Conservation (phyloP, 2,888 invertebrate genomes). For the Chelonus formosanus region DNA sequence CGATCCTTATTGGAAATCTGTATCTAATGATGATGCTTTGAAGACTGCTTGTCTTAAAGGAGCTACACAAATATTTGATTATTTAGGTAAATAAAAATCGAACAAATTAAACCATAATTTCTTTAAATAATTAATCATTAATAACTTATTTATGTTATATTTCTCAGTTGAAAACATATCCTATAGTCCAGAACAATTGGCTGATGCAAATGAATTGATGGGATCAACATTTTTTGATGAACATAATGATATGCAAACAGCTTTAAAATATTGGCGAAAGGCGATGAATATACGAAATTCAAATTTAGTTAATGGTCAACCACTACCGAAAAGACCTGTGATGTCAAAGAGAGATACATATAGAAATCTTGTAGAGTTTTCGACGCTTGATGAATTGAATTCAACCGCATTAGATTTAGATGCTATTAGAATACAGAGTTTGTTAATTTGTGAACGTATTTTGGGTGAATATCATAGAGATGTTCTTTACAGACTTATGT, state of each 20-base stretch:
- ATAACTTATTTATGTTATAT: background rate
- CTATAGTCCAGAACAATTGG: conserved; percentile 75
- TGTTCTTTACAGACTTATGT: conserved; percentile 81
- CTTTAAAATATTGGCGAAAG: conserved; percentile 80
- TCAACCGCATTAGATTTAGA: conserved; percentile 82
- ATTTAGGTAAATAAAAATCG: conserved; percentile 67
- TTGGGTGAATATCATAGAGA: conserved; percentile 88
- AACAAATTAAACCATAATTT: too few relatives aligned
- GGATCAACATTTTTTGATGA: conserved; percentile 90
- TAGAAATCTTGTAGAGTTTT: conserved; percentile 78
- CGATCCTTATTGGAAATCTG: conserved; percentile 77
- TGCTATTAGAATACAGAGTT: conserved; percentile 84
- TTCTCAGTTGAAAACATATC: conserved; percentile 62
- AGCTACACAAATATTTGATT: conserved; percentile 76
- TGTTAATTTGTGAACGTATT: conserved; percentile 88
- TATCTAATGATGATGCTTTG: conserved; percentile 88
- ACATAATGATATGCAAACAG: conserved; percentile 78
- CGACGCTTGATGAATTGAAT: conserved; percentile 75
- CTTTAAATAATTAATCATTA: background rate
- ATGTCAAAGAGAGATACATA: conserved; percentile 72
- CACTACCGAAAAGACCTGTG: conserved; percentile 68
- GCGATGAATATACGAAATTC: conserved; percentile 74
- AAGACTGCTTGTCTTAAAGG: conserved; percentile 87
- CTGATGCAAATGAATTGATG: conserved; percentile 88
- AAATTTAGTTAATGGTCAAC: conserved; percentile 48